Percentiles rank a stretch among this genome's conserved stretches.
Conservation (phyloP, 2,113 vertebrate genomes). For the Callipepla californica region DNA sequence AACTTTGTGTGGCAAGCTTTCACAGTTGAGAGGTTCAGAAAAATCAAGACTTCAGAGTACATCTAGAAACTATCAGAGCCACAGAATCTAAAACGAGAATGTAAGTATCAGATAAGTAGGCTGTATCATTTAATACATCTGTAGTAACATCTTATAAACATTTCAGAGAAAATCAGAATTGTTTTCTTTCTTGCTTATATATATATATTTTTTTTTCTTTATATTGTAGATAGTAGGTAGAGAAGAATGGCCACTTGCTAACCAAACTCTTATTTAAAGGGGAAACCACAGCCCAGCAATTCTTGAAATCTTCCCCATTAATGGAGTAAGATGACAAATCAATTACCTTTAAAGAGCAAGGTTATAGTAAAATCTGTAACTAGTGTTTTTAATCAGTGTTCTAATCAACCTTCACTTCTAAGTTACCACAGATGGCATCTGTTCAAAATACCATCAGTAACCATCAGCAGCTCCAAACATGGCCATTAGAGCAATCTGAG, state of each 20-base stretch:
- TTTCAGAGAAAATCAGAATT: accelerated
- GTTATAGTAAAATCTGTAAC: not conserved
- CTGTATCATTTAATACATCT: not conserved
- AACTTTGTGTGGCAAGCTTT: not conserved
- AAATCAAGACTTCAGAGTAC: too few relatives aligned
- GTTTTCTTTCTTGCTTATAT: not conserved
- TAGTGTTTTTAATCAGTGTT: not conserved
- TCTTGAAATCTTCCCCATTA: not conserved
- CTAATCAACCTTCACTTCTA: not conserved
- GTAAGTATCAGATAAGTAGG: not conserved
- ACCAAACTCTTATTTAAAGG: not conserved
- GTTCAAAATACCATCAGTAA: not conserved
- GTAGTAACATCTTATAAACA: not conserved
- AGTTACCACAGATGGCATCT: not conserved
- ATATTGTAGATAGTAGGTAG: not conserved
- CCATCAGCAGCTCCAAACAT: not conserved
- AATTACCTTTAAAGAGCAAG: not conserved
- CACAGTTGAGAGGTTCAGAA: not conserved
- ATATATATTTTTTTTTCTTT: not conserved
- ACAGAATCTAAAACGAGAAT: not conserved
- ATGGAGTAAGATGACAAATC: not conserved
- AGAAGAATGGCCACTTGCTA: not conserved
- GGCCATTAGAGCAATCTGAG: not conserved
- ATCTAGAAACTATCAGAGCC: not conserved
- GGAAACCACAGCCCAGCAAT: not conserved